Evolutionary conservation across 2,888 invertebrate species (phyloP).

Genomic region (Charanyca ferruginea): DNA sequence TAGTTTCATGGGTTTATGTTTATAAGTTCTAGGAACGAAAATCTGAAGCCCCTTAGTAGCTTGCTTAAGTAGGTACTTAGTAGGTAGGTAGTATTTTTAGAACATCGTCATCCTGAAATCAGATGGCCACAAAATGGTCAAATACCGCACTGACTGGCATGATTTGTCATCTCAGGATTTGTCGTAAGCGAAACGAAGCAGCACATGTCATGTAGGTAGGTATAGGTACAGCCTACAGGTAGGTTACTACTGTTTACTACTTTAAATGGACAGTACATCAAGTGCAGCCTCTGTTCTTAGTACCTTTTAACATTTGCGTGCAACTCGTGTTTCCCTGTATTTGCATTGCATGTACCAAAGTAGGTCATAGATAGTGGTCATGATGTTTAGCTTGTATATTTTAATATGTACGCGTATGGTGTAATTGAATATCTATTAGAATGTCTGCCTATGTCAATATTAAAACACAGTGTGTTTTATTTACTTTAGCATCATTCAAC

Average conservation of each 20-base stretch:
- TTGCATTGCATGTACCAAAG: neutral
- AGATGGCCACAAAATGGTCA: neutral
- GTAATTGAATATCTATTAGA: slow-evolving; percentile 5
- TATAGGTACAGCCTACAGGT: too few species aligned
- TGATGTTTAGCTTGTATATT: neutral
- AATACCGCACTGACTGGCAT: neutral
- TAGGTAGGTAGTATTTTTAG: neutral
- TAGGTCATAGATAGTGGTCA: neutral
- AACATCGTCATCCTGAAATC: neutral
- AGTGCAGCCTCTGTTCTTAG: neutral
- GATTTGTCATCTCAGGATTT: neutral
- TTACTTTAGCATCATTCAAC: neutral
- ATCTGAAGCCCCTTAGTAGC: too few species aligned
- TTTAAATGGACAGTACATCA: neutral
- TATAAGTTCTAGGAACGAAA: too few species aligned
- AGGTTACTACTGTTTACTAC: too few species aligned
- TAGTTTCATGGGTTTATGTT: neutral
- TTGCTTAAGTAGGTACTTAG: too few species aligned
- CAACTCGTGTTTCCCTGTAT: slow-evolving; percentile 9
- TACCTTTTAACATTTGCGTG: neutral
- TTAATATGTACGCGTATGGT: neutral
- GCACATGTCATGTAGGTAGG: too few species aligned
- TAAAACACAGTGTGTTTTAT: slow-evolving; percentile 2
- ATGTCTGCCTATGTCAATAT: slow-evolving; percentile 10
- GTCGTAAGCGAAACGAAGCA: neutral